phyloP scores from a whole-genome alignment of 2,113 vertebrate species.

The Xyrauchen texanus region DNA sequence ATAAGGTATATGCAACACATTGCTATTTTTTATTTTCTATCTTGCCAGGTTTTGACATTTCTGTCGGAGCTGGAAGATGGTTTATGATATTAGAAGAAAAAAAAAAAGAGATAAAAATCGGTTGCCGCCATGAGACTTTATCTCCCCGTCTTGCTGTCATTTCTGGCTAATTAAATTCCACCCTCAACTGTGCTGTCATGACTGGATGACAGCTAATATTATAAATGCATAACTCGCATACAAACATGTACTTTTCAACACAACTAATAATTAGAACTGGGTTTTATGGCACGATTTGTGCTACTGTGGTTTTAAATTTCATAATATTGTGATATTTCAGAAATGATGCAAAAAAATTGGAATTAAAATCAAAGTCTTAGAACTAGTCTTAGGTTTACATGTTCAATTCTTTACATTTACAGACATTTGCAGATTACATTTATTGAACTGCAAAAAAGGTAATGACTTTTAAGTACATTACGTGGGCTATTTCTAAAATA shows the following conservation, averaged over 20 bases:
- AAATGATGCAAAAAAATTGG: too few species aligned
- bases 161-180: slow-evolving; percentile 52
- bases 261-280: not conserved
- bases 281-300: not conserved
- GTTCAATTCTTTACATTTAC: too few species aligned
- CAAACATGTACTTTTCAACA: not conserved
- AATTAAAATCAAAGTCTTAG: too few species aligned
- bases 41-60: slow-evolving; percentile 4
- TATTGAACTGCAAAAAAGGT: too few species aligned
- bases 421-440: too few species aligned
- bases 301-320: not conserved
- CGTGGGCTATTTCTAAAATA: too few species aligned
- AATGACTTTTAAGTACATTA: too few species aligned
- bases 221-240: slow-evolving; percentile 38
- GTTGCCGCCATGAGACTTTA: slow-evolving; percentile 35
- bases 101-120: slow-evolving; percentile 36
- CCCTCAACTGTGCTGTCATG: slow-evolving; percentile 18
- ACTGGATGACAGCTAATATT: slow-evolving; percentile 47
- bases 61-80: slow-evolving; percentile 20
- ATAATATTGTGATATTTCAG: too few species aligned
- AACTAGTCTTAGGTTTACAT: too few species aligned
- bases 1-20: not conserved
- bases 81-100: slow-evolving; percentile 1
- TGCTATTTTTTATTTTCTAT: slow-evolving; percentile 28
- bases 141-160: slow-evolving; percentile 23